phyloP scores from a whole-genome alignment of 1,140 invertebrate species.

The Drosophila kikkawai region DNA sequence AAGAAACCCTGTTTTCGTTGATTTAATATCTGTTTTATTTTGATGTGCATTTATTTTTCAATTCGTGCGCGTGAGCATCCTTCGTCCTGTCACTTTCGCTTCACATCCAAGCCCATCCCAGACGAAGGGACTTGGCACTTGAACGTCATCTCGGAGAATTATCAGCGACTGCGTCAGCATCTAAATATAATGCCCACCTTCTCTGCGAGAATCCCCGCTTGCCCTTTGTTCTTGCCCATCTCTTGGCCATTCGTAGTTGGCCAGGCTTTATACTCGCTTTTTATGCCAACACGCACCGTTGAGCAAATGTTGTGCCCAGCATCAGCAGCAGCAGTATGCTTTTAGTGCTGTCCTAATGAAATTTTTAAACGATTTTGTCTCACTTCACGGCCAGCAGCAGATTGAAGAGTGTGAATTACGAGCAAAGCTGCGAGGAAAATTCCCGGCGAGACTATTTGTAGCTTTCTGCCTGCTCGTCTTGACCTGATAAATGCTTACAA shows the following conservation, averaged over 20 bases:
- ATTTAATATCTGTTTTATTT: constrained; percentile 46
- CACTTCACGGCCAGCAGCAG: constrained; percentile 36
- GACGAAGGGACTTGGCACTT: constrained; percentile 36
- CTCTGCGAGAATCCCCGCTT: constrained; percentile 1
- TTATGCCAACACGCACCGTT: constrained; percentile 71
- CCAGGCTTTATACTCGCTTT: constrained; percentile 62
- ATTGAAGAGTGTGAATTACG: constrained; percentile 29
- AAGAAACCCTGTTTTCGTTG: background rate
- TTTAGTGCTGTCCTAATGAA: constrained; percentile 60
- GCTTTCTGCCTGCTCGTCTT: constrained; percentile 2
- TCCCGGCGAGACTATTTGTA: constrained; percentile 15
- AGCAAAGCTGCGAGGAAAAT: constrained; percentile 4
- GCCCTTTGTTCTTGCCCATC: constrained; percentile 47
- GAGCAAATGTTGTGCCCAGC: constrained; percentile 30
- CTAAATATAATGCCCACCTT: constrained; percentile 54
- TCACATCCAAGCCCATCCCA: constrained; percentile 12
- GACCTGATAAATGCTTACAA: constrained; percentile 31
- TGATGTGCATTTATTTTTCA: constrained; percentile 73
- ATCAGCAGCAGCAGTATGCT: constrained; percentile 8
- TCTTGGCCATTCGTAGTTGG: constrained; percentile 45
- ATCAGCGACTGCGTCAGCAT: constrained; percentile 57
- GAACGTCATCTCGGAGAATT: constrained; percentile 50
- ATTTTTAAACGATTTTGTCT: constrained; percentile 57
- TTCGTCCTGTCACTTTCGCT: constrained; percentile 19
- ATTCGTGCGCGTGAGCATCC: constrained; percentile 60